A percentile compares a stretch with the other conserved stretches of the same genome.
These are phyloP conservation scores for Pardalotus punctatus DNA, from an alignment of 2,113 vertebrate species.

Conservation along the genomic window DNA sequence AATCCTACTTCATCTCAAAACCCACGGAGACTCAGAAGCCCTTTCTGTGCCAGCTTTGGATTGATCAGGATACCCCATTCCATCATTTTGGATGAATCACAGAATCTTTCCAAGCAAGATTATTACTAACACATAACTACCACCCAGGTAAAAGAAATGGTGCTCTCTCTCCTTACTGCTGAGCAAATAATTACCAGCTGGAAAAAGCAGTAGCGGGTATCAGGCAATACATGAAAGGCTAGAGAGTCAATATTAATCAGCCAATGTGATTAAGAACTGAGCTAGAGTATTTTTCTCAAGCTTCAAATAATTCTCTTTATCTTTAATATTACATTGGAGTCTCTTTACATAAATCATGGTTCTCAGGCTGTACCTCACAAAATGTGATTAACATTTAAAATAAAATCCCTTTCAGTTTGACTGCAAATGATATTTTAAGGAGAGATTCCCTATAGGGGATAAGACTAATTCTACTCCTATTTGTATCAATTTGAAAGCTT, in stretches of 20 bases:
- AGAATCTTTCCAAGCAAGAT: not conserved
- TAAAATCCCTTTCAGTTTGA: not conserved
- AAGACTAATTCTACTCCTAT: not conserved
- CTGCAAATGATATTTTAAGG: not conserved
- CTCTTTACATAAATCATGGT: not conserved
- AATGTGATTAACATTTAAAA: not conserved
- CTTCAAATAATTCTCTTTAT: not conserved
- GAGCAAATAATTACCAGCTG: not conserved
- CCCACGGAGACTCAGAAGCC: not conserved
- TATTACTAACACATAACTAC: not conserved
- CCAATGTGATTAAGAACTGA: not conserved
- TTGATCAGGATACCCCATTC: conserved; percentile 6
- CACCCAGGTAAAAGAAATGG: not conserved
- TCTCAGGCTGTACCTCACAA: not conserved
- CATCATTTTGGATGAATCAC: not conserved
- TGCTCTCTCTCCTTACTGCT: not conserved
- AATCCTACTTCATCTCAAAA: conserved; percentile 9
- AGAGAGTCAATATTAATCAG: not conserved
- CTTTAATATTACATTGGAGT: not conserved
- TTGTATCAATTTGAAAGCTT: not conserved
- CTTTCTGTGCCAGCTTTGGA: not conserved
- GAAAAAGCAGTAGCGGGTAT: not conserved
- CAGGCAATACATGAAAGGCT: not conserved
- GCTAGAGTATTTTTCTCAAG: not conserved
- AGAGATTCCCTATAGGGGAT: not conserved